Evolutionary conservation across 2,113 vertebrate genomes (phyloP), one percentile per base, ranked within the genome.

Genomic region (Oreotrochilus melanogaster): DNA sequence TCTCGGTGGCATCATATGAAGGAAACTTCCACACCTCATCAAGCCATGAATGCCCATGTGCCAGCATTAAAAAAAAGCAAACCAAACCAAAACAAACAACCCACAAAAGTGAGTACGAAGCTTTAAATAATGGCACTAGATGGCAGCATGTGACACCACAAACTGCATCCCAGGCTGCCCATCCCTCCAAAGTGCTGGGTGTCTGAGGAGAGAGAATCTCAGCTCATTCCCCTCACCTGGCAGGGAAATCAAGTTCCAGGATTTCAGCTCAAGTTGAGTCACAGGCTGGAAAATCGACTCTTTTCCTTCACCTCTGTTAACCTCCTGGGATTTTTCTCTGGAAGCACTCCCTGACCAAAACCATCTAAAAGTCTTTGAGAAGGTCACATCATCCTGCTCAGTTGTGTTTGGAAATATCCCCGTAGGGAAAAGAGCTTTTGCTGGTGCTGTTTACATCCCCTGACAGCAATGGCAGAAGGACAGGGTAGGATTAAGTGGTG

Each of bases 141-240:
- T 98, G 98, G 98, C 98, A 98, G 98, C 95, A 98, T 84, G 91
- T 88, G 88, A 96, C 95, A 92, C 64, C 56, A 67, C 80, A 98
- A 97, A 31, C 50, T 39, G 54, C 3, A 4, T 28, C 30, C 35
- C 1, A 1, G 67, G 31, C 9, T n/a, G 74, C 18, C 50, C 86
- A 67, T 72, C 75, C 0, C 39, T 65, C 51, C 13, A 2, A 25
- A 60, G 33, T 61, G 57, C 5, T 0, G 37, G 39, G 58, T 6
- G 57, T 54, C 28, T 84, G 74, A 31, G 28, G 84, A 9, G 24
- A 66, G 9, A 3, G 2, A 15, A 11, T 50, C 8, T 30, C 3
- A 4, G 18, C 37, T 23, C 65, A 3, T 28, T 14, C 21, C 11
- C 2, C 27, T 19, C 1, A 1, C 16, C 37, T 2, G 5, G 11